A percentile compares a stretch with the other conserved stretches of the same genome.
Conservation (phyloP, 2,888 invertebrate species). For the Drepana falcataria region DNA sequence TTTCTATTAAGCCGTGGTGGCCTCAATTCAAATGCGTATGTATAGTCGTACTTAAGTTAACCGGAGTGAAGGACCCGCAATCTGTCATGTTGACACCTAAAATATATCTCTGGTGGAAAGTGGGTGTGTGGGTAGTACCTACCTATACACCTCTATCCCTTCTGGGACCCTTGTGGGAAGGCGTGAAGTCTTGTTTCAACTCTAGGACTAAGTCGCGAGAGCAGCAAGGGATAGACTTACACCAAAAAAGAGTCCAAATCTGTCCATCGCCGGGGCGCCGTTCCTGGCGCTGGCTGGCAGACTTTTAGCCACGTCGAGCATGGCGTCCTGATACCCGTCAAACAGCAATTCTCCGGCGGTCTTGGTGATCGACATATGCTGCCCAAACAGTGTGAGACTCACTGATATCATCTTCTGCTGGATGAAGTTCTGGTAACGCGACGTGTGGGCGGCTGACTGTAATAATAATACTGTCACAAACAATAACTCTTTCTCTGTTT, state of each 20-base stretch:
- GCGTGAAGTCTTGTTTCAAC: too few species aligned
- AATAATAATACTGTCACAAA: constrained; percentile 24
- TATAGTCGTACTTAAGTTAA: too few species aligned
- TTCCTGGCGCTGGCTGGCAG: constrained; percentile 77
- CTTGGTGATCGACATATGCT: constrained; percentile 79
- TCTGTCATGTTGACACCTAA: too few species aligned
- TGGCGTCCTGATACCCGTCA: constrained; percentile 87
- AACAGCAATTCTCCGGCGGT: constrained; percentile 85
- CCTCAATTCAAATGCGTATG: too few species aligned
- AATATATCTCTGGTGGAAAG: too few species aligned
- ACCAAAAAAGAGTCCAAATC: constrained; percentile 91
- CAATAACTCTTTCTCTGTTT: too few species aligned
- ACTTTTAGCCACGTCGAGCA: constrained; percentile 82
- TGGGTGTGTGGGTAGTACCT: too few species aligned
- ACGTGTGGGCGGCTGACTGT: constrained; percentile 80
- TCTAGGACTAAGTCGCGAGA: too few species aligned
- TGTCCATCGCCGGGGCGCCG: constrained; percentile 82
- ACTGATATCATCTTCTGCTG: constrained; percentile 80
- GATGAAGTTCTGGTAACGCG: constrained; percentile 78
- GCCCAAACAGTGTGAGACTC: constrained; percentile 75
- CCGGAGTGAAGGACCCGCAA: too few species aligned
- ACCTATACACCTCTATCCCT: too few species aligned
- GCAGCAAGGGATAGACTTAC: constrained; percentile 82
- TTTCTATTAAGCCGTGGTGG: too few species aligned
- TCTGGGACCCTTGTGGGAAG: too few species aligned